These are phyloP conservation scores for Cosmia pyralina DNA, from an alignment of 2,888 invertebrate genomes.

Conservation along the genomic window DNA sequence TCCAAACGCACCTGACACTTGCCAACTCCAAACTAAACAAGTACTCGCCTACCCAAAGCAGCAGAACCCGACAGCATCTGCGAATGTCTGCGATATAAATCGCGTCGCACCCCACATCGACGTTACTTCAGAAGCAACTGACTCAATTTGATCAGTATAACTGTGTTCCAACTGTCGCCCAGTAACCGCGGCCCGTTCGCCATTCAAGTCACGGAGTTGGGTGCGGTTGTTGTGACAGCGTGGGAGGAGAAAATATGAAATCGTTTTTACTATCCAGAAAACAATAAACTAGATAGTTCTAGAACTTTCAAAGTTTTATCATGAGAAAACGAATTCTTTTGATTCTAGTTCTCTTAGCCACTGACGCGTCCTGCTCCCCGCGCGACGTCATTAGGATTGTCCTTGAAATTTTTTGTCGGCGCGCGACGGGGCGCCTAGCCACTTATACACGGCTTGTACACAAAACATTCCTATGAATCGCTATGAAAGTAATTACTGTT, in stretches of 20 bases:
- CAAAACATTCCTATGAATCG: too few relatives aligned
- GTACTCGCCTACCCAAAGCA: conserved; percentile 4
- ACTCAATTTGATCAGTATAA: conserved; percentile 89
- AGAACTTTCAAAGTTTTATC: too few relatives aligned
- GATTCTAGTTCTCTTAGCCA: too few relatives aligned
- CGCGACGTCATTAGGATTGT: too few relatives aligned
- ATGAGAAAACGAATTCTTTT: too few relatives aligned
- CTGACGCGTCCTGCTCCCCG: too few relatives aligned
- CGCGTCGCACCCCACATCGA: conserved; percentile 65
- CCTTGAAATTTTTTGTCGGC: too few relatives aligned
- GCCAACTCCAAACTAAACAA: conserved; percentile 32
- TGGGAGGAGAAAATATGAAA: not conserved
- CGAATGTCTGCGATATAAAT: conserved; percentile 61
- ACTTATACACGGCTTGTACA: too few relatives aligned
- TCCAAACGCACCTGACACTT: conserved; percentile 28
- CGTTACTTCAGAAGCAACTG: conserved; percentile 76
- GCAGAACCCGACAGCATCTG: conserved; percentile 43
- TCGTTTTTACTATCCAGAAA: too few relatives aligned
- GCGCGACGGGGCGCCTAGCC: too few relatives aligned
- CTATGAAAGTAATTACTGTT: too few relatives aligned
- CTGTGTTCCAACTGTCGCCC: conserved; percentile 84
- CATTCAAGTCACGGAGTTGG: conserved; percentile 82
- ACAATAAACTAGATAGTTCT: too few relatives aligned
- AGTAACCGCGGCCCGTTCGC: conserved; percentile 78
- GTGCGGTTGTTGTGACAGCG: conserved; percentile 69